A percentile compares a stretch with the other conserved stretches of the same genome.
These are phyloP conservation scores for Notospermus geniculatus DNA, from an alignment of 1,140 invertebrate species.

Conservation along the genomic window DNA sequence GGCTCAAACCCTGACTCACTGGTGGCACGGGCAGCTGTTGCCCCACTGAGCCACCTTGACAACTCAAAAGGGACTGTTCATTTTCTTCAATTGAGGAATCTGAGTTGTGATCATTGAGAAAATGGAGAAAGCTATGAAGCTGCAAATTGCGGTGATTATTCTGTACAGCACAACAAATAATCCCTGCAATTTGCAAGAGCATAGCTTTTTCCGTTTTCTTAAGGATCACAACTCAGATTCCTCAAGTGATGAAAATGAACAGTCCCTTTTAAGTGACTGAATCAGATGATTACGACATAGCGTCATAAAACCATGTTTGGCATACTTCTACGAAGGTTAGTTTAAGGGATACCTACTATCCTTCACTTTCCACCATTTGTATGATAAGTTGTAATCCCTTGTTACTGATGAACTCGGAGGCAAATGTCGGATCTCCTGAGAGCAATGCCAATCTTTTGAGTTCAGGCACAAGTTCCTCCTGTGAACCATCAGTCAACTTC, in stretches of 20 bases:
- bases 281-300: background rate
- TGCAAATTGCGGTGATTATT: too few species aligned
- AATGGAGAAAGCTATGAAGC: too few species aligned
- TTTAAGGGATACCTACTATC: constrained; percentile 32
- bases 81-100: too few species aligned
- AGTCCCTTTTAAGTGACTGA: too few species aligned
- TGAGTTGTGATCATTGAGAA: too few species aligned
- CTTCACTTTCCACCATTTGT: constrained; percentile 67
- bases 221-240: too few species aligned
- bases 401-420: constrained; percentile 88
- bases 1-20: too few species aligned
- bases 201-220: too few species aligned
- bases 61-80: background rate
- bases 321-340: background rate
- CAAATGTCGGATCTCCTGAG: constrained; percentile 85
- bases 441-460: constrained; percentile 72
- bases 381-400: constrained; percentile 81
- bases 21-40: too few species aligned
- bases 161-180: too few species aligned
- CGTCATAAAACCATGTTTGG: background rate
- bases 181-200: too few species aligned
- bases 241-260: too few species aligned
- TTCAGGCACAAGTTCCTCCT: constrained; percentile 68
- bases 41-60: background rate
- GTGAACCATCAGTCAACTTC: constrained; percentile 66